phyloP scores from a whole-genome alignment of 2,113 vertebrate species.

The Peucedramus taeniatus region DNA sequence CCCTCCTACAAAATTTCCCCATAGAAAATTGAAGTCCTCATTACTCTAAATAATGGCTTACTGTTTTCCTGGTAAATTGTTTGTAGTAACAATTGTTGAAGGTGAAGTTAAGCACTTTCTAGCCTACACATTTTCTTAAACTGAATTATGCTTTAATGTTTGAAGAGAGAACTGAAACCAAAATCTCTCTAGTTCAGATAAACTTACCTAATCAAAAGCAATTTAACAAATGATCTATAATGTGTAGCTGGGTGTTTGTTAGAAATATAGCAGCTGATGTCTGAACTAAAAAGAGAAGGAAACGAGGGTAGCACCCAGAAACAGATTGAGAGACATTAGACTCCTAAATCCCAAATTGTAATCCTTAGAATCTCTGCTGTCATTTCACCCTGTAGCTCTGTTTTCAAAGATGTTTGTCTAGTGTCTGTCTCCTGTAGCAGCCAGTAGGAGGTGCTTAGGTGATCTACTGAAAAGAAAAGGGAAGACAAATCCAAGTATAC shows the following conservation, averaged over 20 bases:
- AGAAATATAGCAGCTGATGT: not conserved
- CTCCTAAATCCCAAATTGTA: not conserved
- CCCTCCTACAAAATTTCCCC: not conserved
- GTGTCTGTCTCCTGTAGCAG: not conserved
- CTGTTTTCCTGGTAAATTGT: not conserved
- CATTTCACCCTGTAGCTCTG: not conserved
- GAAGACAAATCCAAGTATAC: not conserved
- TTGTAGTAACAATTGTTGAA: not conserved
- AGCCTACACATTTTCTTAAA: not conserved
- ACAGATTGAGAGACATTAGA: not conserved
- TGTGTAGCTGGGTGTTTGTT: not conserved
- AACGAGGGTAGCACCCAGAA: not conserved
- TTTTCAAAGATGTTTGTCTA: not conserved
- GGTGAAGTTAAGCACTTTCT: not conserved
- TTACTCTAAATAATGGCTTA: not conserved
- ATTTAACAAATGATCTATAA: not conserved
- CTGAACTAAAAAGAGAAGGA: not conserved
- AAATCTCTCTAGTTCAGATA: not conserved
- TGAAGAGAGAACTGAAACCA: not conserved
- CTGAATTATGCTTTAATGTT: not conserved
- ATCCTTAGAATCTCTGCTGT: not conserved
- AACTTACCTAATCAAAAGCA: not conserved
- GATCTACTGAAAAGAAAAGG: not conserved
- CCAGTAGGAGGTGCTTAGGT: not conserved
- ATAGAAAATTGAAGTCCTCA: not conserved